These are phyloP conservation scores for Gymnobelideus leadbeateri DNA, from an alignment of 2,113 vertebrate genomes.

Conservation along the genomic window DNA sequence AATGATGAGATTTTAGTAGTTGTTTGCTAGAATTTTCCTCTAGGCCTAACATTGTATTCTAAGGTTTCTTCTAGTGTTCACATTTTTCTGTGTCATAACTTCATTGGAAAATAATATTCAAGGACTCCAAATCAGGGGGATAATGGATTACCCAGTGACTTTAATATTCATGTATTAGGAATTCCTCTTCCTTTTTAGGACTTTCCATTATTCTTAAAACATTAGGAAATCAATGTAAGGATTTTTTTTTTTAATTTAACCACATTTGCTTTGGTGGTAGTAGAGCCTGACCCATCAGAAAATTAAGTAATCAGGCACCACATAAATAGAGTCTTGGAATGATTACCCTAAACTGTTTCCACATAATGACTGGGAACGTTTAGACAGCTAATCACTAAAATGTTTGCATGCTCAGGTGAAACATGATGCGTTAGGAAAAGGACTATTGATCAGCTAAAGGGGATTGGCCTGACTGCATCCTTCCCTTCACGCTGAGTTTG, in stretches of 20 bases:
- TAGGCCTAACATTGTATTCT: not conserved
- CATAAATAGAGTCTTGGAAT: slow-evolving; percentile 76
- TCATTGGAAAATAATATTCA: slow-evolving; percentile 31
- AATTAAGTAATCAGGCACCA: slow-evolving; percentile 73
- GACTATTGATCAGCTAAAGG: slow-evolving; percentile 65
- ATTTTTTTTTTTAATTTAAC: slow-evolving; percentile 36
- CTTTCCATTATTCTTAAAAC: slow-evolving; percentile 60
- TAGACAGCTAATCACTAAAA: slow-evolving; percentile 75
- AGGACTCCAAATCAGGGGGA: slow-evolving; percentile 58
- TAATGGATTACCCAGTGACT: slow-evolving; percentile 50
- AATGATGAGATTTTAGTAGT: not conserved
- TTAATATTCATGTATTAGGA: slow-evolving; percentile 59
- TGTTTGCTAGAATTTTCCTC: not conserved
- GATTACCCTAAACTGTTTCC: slow-evolving; percentile 74
- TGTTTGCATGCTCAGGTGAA: slow-evolving; percentile 78
- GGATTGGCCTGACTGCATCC: slow-evolving; percentile 39
- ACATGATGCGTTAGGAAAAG: slow-evolving; percentile 69
- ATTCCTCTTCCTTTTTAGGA: slow-evolving; percentile 44
- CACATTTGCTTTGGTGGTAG: slow-evolving; percentile 58
- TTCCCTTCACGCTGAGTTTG: slow-evolving; percentile 8
- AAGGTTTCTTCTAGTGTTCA: slow-evolving; percentile 52
- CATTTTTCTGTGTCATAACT: slow-evolving; percentile 67
- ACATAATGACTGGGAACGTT: slow-evolving; percentile 57
- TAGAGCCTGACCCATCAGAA: slow-evolving; percentile 71
- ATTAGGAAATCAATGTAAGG: slow-evolving; percentile 17